Percentiles rank a stretch among this genome's conserved stretches.
Evolutionary conservation across 2,888 invertebrate genomes (phyloP).

Genomic region (Tuta absoluta): DNA sequence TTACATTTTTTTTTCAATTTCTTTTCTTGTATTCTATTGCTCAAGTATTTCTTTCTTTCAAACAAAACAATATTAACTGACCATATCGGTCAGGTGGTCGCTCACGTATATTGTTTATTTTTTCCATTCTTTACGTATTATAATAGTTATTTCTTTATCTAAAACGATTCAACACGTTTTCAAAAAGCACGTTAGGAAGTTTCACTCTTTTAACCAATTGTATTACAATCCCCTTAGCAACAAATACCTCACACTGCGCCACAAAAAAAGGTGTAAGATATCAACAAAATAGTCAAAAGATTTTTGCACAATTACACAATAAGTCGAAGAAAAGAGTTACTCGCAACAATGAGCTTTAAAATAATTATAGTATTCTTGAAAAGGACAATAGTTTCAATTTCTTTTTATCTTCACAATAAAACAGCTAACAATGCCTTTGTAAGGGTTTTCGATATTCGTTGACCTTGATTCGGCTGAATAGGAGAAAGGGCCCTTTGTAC

Average conservation of each 20-base stretch:
- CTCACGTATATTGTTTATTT: too few relatives aligned
- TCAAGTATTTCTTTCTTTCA: too few relatives aligned
- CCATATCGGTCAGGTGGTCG: not conserved
- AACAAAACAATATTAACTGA: too few relatives aligned
- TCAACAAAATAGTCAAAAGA: not conserved
- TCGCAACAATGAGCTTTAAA: constrained; percentile 14
- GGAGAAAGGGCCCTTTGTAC: constrained; percentile 10
- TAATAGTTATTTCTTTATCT: not conserved
- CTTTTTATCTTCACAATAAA: constrained; percentile 21
- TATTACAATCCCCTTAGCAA: not conserved
- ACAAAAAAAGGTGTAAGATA: not conserved
- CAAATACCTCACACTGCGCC: not conserved
- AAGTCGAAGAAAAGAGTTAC: constrained; percentile 21
- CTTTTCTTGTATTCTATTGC: too few relatives aligned
- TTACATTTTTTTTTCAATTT: not conserved
- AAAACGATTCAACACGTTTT: not conserved
- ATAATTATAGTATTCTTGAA: constrained; percentile 17
- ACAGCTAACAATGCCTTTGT: constrained; percentile 12
- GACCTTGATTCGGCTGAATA: constrained; percentile 19
- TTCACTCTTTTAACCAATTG: not conserved
- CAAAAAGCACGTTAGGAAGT: not conserved
- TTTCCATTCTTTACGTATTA: not conserved
- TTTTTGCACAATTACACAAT: constrained; percentile 18
- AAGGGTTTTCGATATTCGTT: constrained; percentile 8
- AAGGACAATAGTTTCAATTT: constrained; percentile 19